phyloP scores from a whole-genome alignment of 2,888 invertebrate genomes.

The Seladonia tumulorum region DNA sequence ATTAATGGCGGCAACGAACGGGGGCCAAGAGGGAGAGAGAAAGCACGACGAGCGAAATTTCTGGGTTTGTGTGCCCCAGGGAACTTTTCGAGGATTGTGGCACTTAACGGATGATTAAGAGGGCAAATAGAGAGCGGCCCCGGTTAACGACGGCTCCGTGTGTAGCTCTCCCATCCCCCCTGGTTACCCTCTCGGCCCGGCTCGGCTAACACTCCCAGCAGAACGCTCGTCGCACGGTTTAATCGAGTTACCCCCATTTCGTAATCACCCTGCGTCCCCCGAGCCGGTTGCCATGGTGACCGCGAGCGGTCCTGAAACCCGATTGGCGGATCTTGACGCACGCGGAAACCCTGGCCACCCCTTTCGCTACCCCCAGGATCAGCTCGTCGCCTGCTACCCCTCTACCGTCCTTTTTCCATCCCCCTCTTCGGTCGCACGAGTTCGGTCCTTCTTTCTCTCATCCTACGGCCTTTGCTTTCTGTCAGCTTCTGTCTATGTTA shows the following conservation, averaged over 20 bases:
- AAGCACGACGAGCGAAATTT: constrained; percentile 15
- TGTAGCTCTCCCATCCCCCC: constrained; percentile 30
- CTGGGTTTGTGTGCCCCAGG: constrained; percentile 44
- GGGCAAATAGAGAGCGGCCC: constrained; percentile 80
- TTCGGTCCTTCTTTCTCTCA: background rate
- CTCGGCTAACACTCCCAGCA: constrained; percentile 44
- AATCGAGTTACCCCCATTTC: constrained; percentile 83
- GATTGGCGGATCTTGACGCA: constrained; percentile 74
- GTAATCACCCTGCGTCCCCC: constrained; percentile 80
- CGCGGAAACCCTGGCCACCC: constrained; percentile 69
- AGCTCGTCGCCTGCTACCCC: constrained; percentile 46
- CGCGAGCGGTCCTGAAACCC: constrained; percentile 71
- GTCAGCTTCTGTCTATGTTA: background rate
- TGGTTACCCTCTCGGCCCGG: constrained; percentile 24
- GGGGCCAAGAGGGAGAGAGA: background rate
- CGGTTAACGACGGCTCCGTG: constrained; percentile 49
- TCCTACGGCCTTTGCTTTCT: too few relatives aligned
- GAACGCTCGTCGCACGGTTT: constrained; percentile 71
- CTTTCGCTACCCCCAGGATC: constrained; percentile 63
- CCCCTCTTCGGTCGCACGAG: background rate
- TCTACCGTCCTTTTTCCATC: constrained; percentile 20
- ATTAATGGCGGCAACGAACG: constrained; percentile 25
- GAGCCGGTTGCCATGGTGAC: constrained; percentile 80
- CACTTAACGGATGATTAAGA: constrained; percentile 83
- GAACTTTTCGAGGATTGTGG: constrained; percentile 69